A percentile compares a stretch with the other conserved stretches of the same genome.
Conservation (phyloP, 2,113 vertebrate genomes). For the Dinomys branickii region DNA sequence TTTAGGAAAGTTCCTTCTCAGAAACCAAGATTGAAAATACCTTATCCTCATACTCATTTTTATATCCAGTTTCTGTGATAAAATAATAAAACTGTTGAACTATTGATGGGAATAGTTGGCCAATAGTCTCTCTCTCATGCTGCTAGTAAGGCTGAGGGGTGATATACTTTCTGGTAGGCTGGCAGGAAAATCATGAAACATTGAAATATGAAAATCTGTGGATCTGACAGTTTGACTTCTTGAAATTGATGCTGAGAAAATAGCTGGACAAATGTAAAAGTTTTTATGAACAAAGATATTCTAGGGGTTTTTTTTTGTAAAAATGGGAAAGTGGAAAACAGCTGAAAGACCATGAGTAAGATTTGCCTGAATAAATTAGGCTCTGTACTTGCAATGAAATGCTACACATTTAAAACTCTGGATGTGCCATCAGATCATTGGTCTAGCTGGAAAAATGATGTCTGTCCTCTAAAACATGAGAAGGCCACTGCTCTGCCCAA, state of each 20-base stretch:
- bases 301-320: not conserved
- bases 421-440: not conserved
- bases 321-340: not conserved
- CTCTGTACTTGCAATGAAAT: not conserved
- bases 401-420: not conserved
- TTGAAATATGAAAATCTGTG: conserved; percentile 34
- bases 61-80: conserved; percentile 25
- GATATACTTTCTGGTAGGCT: not conserved
- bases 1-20: conserved; percentile 18
- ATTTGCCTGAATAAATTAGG: not conserved
- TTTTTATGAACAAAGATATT: conserved; percentile 23
- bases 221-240: not conserved
- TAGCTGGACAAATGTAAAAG: not conserved
- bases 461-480: not conserved
- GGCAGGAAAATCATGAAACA: not conserved
- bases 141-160: not conserved
- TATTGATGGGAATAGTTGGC: conserved; percentile 11
- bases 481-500: not conserved
- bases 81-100: conserved; percentile 28
- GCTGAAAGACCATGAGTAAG: not conserved
- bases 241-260: conserved; percentile 14
- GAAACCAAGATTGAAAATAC: not conserved
- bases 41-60: conserved; percentile 45
- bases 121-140: not conserved
- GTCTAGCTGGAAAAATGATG: not conserved